Conservation (phyloP, 2,888 invertebrate genomes). For the Lochmaea capreae region DNA sequence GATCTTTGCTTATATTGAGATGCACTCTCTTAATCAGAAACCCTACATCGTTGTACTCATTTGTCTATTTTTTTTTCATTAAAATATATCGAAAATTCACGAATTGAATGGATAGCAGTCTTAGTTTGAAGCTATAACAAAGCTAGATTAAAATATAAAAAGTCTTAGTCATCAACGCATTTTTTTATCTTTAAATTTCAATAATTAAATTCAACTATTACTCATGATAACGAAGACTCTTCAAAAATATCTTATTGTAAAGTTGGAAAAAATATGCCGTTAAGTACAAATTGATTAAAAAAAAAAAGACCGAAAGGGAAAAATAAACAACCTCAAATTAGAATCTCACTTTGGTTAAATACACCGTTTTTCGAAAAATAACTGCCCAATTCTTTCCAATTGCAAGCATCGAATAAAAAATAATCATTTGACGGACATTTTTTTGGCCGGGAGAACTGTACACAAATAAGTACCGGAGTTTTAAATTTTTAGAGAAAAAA, state of each 20-base stretch:
- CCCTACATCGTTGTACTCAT: too few species aligned
- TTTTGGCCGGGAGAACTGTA: too few species aligned
- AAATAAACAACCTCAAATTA: conserved; percentile 20
- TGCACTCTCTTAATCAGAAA: too few species aligned
- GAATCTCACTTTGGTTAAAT: conserved; percentile 9
- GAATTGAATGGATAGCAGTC: conserved; percentile 9
- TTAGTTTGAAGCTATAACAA: conserved; percentile 9
- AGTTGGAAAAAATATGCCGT: neutral
- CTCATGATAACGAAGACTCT: neutral
- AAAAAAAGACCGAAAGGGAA: neutral
- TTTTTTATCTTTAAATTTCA: neutral
- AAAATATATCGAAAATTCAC: neutral
- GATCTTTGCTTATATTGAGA: too few species aligned
- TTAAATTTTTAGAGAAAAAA: too few species aligned
- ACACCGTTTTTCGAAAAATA: conserved; percentile 1
- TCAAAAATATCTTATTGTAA: neutral
- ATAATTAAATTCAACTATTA: too few species aligned
- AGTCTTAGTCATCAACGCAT: neutral
- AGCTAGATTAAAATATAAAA: conserved; percentile 5
- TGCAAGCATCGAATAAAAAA: neutral
- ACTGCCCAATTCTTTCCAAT: neutral
- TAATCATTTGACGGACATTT: too few species aligned
- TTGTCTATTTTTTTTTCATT: too few species aligned
- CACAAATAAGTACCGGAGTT: too few species aligned
- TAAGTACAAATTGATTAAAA: conserved; percentile 24